A percentile compares a stretch with the other conserved stretches of the same genome.
These are phyloP conservation scores for Lissocephala sabroskyi DNA, from an alignment of 2,888 invertebrate genomes.

Conservation along the genomic window DNA sequence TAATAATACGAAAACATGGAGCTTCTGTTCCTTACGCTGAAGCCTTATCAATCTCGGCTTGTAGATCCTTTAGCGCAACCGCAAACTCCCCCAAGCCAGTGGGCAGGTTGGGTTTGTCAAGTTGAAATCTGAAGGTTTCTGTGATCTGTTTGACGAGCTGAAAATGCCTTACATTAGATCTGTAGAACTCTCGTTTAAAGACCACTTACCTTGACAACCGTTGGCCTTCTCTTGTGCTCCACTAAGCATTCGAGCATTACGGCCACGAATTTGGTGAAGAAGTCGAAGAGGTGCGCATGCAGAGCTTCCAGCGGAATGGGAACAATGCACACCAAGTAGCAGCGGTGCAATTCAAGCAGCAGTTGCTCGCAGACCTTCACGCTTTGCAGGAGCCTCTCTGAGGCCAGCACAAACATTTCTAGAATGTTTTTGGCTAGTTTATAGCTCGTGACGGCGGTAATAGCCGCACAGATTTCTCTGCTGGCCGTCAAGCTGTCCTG, in stretches of 20 bases:
- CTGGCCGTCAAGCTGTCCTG: slow-evolving; percentile 26
- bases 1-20: too few species aligned
- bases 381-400: slow-evolving; percentile 56
- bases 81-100: slow-evolving; percentile 20
- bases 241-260: slow-evolving; percentile 55
- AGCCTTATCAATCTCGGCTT: slow-evolving; percentile 14
- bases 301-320: slow-evolving; percentile 56
- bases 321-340: slow-evolving; percentile 60
- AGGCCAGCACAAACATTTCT: slow-evolving; percentile 60
- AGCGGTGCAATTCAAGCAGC: slow-evolving; percentile 53
- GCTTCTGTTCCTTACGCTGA: too few species aligned
- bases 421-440: slow-evolving; percentile 68
- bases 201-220: slow-evolving; percentile 38
- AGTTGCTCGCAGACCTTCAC: slow-evolving; percentile 37
- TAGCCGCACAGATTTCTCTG: slow-evolving; percentile 34
- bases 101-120: slow-evolving; percentile 23
- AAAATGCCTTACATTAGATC: too few species aligned
- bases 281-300: slow-evolving; percentile 49
- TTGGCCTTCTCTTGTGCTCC: slow-evolving; percentile 29
- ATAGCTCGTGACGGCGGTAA: slow-evolving; percentile 54
- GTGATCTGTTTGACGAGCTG: slow-evolving; percentile 42
- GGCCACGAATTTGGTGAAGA: slow-evolving; percentile 60
- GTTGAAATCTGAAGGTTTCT: slow-evolving; percentile 46
- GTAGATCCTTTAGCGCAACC: slow-evolving; percentile 29
- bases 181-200: background rate